Percentiles rank a stretch among this genome's conserved stretches.
phyloP scores from a whole-genome alignment of 2,888 invertebrate species.

The Limnephilus marmoratus region DNA sequence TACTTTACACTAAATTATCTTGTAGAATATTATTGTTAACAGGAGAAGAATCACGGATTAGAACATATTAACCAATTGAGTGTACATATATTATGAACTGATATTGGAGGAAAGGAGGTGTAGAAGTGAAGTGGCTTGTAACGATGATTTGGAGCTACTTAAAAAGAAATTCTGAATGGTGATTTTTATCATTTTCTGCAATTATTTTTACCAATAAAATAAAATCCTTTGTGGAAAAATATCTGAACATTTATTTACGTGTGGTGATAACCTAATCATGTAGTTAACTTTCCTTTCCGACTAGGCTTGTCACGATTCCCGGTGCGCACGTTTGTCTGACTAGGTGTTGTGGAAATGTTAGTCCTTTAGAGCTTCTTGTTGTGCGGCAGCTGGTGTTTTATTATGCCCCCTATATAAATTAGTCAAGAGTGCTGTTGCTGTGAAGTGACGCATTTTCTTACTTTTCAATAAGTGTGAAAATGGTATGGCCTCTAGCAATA shows the following conservation, averaged over 20 bases:
- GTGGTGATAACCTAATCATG: constrained; percentile 11
- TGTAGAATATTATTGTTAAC: constrained; percentile 51
- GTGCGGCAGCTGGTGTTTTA: neutral
- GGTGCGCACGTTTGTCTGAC: neutral
- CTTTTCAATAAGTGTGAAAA: neutral
- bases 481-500: neutral
- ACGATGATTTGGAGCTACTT: constrained; percentile 31
- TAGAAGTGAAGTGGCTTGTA: constrained; percentile 25
- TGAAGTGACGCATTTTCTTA: neutral
- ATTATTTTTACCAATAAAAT: constrained; percentile 50
- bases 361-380: neutral
- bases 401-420: neutral
- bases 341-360: neutral
- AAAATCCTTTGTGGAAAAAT: constrained; percentile 49
- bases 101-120: constrained; percentile 7
- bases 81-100: constrained; percentile 45
- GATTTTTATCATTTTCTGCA: constrained; percentile 48
- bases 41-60: constrained; percentile 7
- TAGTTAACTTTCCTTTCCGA: constrained; percentile 16
- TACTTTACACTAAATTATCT: constrained; percentile 49
- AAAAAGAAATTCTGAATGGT: constrained; percentile 15
- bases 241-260: constrained; percentile 49
- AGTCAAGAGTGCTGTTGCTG: neutral
- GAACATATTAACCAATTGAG: constrained; percentile 26
- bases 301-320: neutral